Percentiles rank a stretch among this genome's conserved stretches.
Conservation (phyloP, 2,113 vertebrate genomes). For the Puntigrus tetrazona region DNA sequence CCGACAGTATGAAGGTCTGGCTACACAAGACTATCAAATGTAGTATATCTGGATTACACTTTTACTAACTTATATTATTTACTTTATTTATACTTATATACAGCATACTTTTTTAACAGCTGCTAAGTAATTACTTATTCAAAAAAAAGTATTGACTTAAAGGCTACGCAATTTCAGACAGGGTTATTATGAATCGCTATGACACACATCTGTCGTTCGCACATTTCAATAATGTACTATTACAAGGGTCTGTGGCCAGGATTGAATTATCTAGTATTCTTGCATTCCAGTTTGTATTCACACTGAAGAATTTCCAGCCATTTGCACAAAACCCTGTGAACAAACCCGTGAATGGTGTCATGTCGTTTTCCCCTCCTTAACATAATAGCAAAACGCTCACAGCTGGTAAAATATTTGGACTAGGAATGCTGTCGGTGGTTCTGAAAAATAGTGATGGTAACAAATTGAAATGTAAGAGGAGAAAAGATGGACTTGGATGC, state of each 20-base stretch:
- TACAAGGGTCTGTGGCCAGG: not conserved
- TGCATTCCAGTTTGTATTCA: not conserved
- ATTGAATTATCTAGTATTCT: not conserved
- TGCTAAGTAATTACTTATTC: not conserved
- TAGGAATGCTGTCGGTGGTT: conserved; percentile 39
- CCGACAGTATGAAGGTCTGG: too few relatives aligned
- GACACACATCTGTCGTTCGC: not conserved
- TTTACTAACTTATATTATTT: too few relatives aligned
- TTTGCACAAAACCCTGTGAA: not conserved
- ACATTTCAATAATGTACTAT: not conserved
- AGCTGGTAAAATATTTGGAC: conserved; percentile 3
- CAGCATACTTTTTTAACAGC: not conserved
- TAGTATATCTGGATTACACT: too few relatives aligned
- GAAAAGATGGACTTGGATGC: conserved; percentile 19
- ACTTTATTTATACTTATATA: too few relatives aligned
- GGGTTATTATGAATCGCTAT: not conserved
- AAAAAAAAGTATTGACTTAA: not conserved
- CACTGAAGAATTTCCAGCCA: not conserved
- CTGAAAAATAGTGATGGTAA: conserved; percentile 38
- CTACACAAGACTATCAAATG: too few relatives aligned
- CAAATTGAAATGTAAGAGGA: conserved; percentile 42
- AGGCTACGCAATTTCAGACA: not conserved
- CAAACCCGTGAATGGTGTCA: not conserved
- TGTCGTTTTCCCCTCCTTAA: not conserved
- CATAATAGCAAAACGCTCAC: conserved; percentile 60